phyloP scores from a whole-genome alignment of 1,140 invertebrate genomes.

The Phortica variegata region DNA sequence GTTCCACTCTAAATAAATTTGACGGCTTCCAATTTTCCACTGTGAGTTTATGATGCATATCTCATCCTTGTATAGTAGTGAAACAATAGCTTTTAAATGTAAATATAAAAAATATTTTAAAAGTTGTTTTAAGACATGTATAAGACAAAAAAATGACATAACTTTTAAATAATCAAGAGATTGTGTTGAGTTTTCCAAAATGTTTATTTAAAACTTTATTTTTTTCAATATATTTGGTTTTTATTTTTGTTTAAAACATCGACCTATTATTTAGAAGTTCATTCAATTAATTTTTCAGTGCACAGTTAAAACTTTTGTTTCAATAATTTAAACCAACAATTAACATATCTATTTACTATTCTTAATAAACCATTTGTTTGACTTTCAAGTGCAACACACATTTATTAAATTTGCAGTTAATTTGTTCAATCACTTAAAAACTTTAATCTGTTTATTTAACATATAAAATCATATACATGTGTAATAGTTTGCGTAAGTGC shows the following conservation, averaged over 20 bases:
- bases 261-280: constrained; percentile 46
- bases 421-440: not conserved
- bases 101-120: constrained; percentile 6
- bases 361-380: not conserved
- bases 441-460: too few species aligned
- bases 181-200: constrained; percentile 43
- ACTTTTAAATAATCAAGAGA: too few species aligned
- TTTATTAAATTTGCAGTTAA: not conserved
- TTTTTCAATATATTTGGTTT: constrained; percentile 27
- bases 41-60: too few species aligned
- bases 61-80: too few species aligned
- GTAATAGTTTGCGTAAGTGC: too few species aligned
- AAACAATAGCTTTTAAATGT: too few species aligned
- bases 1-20: too few species aligned
- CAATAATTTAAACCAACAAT: not conserved
- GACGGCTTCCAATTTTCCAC: too few species aligned
- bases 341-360: not conserved
- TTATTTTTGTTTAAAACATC: constrained; percentile 47
- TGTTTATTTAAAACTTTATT: constrained; percentile 52
- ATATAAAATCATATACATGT: too few species aligned
- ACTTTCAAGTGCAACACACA: not conserved
- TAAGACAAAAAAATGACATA: not conserved
- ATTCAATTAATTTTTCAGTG: constrained; percentile 47
- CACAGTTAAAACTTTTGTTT: constrained; percentile 49
- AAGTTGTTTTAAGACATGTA: constrained; percentile 5